Conservation (phyloP, 2,797 vertebrate genomes). For the Rachycentron canadum region DNA sequence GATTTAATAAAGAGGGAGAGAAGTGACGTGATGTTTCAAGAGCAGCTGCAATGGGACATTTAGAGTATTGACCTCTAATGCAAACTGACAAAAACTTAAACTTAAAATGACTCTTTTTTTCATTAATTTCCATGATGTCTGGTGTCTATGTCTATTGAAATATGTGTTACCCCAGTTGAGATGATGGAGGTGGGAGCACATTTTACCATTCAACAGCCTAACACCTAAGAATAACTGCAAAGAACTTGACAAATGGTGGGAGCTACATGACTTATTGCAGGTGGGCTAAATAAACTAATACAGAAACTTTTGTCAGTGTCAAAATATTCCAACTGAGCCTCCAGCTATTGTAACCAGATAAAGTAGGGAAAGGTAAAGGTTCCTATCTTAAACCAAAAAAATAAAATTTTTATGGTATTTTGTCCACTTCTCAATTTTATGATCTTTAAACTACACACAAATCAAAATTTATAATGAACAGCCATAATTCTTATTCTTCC, state of each 20-base stretch:
- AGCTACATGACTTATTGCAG: not conserved
- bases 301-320: not conserved
- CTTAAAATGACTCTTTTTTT: not conserved
- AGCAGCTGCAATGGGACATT: not conserved
- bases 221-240: not conserved
- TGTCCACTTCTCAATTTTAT: too few species aligned
- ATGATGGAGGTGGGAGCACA: too few species aligned
- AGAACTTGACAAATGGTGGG: not conserved
- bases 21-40: not conserved
- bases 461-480: too few species aligned
- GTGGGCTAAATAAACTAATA: not conserved
- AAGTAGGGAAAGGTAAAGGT: too few species aligned
- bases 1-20: too few species aligned
- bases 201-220: not conserved
- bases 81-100: not conserved
- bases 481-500: too few species aligned
- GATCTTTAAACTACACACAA: too few species aligned
- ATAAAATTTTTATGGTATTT: too few species aligned
- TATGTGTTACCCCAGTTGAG: too few species aligned
- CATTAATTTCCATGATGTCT: not conserved
- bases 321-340: not conserved
- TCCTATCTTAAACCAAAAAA: too few species aligned
- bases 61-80: not conserved
- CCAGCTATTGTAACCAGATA: too few species aligned
- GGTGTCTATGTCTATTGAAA: not conserved